These are phyloP conservation scores for Chaenodraco wilsoni DNA, from an alignment of 2,797 vertebrate species.

Conservation along the genomic window DNA sequence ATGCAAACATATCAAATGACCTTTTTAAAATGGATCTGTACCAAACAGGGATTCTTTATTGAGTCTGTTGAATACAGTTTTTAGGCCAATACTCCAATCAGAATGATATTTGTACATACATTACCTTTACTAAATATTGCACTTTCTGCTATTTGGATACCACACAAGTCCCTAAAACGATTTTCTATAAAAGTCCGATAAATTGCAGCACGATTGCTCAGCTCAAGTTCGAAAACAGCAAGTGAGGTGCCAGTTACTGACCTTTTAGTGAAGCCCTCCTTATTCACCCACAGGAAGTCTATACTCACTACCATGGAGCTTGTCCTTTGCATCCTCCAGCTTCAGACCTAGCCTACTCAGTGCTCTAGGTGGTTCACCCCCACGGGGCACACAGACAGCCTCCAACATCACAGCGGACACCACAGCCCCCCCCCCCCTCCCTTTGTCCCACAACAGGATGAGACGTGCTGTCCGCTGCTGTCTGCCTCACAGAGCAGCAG, in stretches of 20 bases:
- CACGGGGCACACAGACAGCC: conserved; percentile 64
- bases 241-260: conserved; percentile 56
- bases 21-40: no score
- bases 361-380: conserved; percentile 72
- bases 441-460: conserved; percentile 55
- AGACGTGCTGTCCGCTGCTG: conserved; percentile 64
- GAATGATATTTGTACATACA: no score
- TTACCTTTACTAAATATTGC: no score
- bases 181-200: no score
- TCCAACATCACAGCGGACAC: conserved; percentile 62
- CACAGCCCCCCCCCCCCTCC: conserved; percentile 41
- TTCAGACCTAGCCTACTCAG: conserved; percentile 65
- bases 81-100: no score
- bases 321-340: conserved; percentile 52
- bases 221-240: conserved; percentile 13
- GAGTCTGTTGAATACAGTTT: no score
- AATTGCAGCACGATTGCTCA: no score
- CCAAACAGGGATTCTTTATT: no score
- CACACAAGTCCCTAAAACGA: no score
- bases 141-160: no score
- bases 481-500: conserved; percentile 34
- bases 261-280: conserved; percentile 50
- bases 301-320: conserved; percentile 51
- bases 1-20: no score
- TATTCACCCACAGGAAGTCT: conserved; percentile 38